A percentile compares a stretch with the other conserved stretches of the same genome.
These are phyloP conservation scores for Otolemur garnettii DNA, from an alignment of 2,113 vertebrate species.

Conservation along the genomic window DNA sequence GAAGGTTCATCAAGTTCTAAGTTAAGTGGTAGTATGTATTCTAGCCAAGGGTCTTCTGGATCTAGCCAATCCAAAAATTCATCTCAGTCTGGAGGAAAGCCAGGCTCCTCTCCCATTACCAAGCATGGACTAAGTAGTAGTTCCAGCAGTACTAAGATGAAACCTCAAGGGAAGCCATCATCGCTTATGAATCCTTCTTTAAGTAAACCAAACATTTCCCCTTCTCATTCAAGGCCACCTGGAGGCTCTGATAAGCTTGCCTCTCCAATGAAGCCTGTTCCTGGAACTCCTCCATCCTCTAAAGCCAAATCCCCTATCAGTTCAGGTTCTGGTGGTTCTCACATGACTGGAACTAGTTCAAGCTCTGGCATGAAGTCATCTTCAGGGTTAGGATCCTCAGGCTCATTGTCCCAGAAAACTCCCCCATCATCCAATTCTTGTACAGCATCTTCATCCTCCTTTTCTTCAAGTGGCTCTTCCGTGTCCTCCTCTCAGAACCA, in stretches of 20 bases:
- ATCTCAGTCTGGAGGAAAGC: conserved; percentile 95
- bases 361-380: conserved; percentile 94
- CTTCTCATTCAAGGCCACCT: conserved; percentile 96
- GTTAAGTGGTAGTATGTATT: conserved; percentile 93
- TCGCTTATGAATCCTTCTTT: conserved; percentile 97
- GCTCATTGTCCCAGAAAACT: conserved; percentile 92
- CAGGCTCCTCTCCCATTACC: conserved; percentile 96
- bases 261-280: conserved; percentile 97
- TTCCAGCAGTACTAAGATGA: conserved; percentile 94
- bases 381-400: conserved; percentile 92
- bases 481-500: conserved; percentile 91
- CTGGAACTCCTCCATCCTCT: conserved; percentile 96
- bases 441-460: conserved; percentile 90
- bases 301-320: conserved; percentile 99
- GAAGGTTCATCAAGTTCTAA: conserved; percentile 94
- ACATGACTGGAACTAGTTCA: conserved; percentile 90
- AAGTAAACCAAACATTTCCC: conserved; percentile 98
- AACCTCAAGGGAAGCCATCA: conserved; percentile 96
- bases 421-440: conserved; percentile 91
- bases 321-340: conserved; percentile 92
- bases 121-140: conserved; percentile 93
- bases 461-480: conserved; percentile 92
- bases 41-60: conserved; percentile 89
- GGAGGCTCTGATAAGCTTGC: conserved; percentile 95
- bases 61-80: conserved; percentile 93